phyloP scores from a whole-genome alignment of 2,888 invertebrate species.

The Cephus rjabovi region DNA sequence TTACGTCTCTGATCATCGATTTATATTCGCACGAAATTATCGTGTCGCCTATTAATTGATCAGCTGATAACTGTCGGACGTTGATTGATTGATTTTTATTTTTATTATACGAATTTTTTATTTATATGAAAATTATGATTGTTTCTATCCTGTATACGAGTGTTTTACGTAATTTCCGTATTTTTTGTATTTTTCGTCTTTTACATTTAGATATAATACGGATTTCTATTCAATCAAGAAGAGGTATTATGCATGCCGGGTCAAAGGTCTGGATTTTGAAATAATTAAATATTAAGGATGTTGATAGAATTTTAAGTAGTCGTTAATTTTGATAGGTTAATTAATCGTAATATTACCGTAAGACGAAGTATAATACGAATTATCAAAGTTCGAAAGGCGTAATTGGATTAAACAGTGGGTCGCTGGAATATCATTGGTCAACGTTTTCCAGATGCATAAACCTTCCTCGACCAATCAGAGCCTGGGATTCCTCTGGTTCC shows the following conservation, averaged over 20 bases:
- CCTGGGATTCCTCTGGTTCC: neutral
- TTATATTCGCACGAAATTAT: neutral
- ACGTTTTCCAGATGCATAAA: neutral
- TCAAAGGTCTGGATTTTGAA: neutral
- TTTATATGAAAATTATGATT: neutral
- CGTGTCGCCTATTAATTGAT: neutral
- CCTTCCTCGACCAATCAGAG: neutral
- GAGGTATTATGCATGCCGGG: neutral
- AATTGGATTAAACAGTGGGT: neutral
- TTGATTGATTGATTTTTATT: neutral
- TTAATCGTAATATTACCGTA: neutral
- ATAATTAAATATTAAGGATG: no score
- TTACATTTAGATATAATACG: neutral
- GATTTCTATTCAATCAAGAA: neutral
- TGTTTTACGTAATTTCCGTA: neutral
- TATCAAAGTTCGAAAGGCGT: neutral
- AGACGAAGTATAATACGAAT: neutral
- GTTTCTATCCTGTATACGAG: neutral
- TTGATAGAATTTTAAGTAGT: neutral
- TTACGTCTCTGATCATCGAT: neutral
- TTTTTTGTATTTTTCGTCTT: neutral
- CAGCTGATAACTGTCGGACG: neutral
- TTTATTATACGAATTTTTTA: neutral
- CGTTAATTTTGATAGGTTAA: neutral
- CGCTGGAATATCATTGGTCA: neutral